Evolutionary conservation across 1,140 invertebrate genomes (phyloP), one percentile per base, ranked within the genome.

Genomic region (Cherax quadricarinatus): DNA sequence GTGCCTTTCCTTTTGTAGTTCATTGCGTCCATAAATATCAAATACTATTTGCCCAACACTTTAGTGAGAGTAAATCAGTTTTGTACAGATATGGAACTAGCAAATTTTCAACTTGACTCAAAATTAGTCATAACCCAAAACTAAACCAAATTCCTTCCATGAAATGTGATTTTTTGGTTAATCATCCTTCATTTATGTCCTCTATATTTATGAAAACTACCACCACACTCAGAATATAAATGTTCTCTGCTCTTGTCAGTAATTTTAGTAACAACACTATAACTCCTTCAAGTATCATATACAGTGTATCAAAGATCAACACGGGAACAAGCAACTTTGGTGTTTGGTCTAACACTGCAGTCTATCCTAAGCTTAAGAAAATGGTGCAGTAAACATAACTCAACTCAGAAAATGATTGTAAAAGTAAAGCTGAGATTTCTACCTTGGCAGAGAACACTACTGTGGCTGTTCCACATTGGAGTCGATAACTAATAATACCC

Each of bases 1-100:
- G 88, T 89, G 88, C 88, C 88, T 89, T 89, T 83, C 49, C 88
- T 89, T 89, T 89, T 84, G 70, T 83, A 70, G 88, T 70, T 73
- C 51, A 53, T 89, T 89, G 88, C 80, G 41, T 89, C 82, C 82
- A 82, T 82, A n/a, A 70, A 49, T 70, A 73, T 82, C 60, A 89
- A 81, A 82, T 75, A 49, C 70, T 62, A 62, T 41, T 82, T 16
- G 62, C 41, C 53, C n/a, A 62, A 18, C 18, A 41, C 62, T 84
- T 62, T 12, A 41, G n/a, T 30, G 30, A 66, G 49, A 85, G 4
- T 51, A 81, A 57, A 49, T 51, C 6, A 21, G 5, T 5, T 48
- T 49, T 81, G 9, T 49, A 57, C 16, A 24, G 79, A 57, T 3
- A 18, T 81, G 9, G 48, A 49, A 85, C 81, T 75, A n/a, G 21